phyloP scores from a whole-genome alignment of 64 coral and sea anemone genomes.

The Porites australiensis region DNA sequence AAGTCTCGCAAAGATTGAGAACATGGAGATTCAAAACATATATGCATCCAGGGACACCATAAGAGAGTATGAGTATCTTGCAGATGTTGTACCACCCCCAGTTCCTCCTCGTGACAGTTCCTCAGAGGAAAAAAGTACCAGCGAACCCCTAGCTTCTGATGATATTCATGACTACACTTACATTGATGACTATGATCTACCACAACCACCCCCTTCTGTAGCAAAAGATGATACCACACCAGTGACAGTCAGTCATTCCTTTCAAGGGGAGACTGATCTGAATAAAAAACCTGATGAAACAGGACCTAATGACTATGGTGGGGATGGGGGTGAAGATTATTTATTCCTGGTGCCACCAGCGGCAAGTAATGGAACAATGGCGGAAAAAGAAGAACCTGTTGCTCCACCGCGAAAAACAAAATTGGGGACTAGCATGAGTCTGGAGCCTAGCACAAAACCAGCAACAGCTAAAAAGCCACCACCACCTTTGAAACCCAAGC shows the following conservation, averaged over 20 bases:
- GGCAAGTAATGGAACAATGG: not conserved
- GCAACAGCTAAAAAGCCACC: slow-evolving; percentile 1
- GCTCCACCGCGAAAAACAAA: slow-evolving; percentile 21
- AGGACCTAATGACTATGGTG: not conserved
- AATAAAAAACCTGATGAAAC: not conserved
- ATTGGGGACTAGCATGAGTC: not conserved
- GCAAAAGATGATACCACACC: not conserved
- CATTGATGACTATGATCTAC: slow-evolving; percentile 45
- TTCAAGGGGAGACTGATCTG: not conserved
- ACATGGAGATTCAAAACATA: slow-evolving; percentile 86
- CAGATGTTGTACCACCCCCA: slow-evolving; percentile 38
- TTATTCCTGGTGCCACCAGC: not conserved
- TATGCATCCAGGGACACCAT: slow-evolving; percentile 91
- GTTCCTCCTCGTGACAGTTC: slow-evolving; percentile 6
- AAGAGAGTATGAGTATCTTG: slow-evolving; percentile 74
- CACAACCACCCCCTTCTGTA: not conserved
- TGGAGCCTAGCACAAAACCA: not conserved
- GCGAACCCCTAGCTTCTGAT: slow-evolving; percentile 3
- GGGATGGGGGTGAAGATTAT: not conserved
- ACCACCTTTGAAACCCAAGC: slow-evolving; percentile 78
- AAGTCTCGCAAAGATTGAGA: slow-evolving; percentile 82
- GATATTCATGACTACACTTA: slow-evolving; percentile 65
- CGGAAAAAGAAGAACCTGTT: not conserved
- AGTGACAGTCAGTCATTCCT: not conserved
- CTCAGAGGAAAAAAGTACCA: not conserved